Evolutionary conservation across 1,140 invertebrate genomes (phyloP), one percentile per base, ranked within the genome.

Genomic region (Nylanderia fulva): DNA sequence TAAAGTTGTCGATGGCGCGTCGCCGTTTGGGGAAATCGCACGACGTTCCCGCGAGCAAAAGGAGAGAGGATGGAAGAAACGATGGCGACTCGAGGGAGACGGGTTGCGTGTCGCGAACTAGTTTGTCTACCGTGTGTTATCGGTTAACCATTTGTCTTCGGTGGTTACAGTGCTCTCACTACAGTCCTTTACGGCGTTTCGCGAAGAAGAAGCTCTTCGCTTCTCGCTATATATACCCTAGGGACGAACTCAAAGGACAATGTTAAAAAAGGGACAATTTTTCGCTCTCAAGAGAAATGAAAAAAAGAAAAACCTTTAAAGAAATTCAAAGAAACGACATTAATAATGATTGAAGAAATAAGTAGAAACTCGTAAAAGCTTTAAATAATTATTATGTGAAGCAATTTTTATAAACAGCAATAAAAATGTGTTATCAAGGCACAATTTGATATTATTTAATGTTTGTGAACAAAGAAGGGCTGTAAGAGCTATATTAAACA

Each of bases 131-230:
- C 79, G 45, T 39, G 76, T 89, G 11, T 82, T 90, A 91, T 90
- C 90, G 90, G 90, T 90, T 90, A 91, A 90, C 89, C 90, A 90
- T 91, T 82, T 83, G 85, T 91, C 90, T 91, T 88, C 74, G 48
- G 69, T 39, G 29, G 54, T 33, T 61, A 56, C 45, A 15, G 36
- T 61, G 60, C 15, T 42, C 85, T 56, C 77, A 56, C 69, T 69
- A 39, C 66, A 74, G 83, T 77, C 72, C 56, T 88, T 84, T 77
- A 77, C 68, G 36, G 54, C 60, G 69, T 74, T 58, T 71, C 75
- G n/a, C 27, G 58, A 64, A 29, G 48, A 83, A 82, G 60, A 79
- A 86, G 54, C 72, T 84, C 56, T 64, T 68, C 48, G 58, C 80
- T 75, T 83, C 61, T 54, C 29, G 61, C 45, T 48, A 48, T 48